Evolutionary conservation across 2,797 vertebrate genomes (phyloP).

Genomic region (Phrynocephalus forsythii): DNA sequence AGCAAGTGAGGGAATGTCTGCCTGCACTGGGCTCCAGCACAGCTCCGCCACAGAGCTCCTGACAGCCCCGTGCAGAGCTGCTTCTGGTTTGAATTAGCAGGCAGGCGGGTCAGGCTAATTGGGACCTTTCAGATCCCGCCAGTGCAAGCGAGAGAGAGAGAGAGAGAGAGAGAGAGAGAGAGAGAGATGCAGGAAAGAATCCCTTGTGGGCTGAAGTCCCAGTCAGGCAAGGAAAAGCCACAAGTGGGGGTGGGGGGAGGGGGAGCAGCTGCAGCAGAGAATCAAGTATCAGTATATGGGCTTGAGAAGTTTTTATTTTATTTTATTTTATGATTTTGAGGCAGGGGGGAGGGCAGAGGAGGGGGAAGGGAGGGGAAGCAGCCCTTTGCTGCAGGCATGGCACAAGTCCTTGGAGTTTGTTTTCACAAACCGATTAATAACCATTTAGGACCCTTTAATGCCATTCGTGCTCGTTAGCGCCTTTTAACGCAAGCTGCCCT

Average conservation of each 20-base stretch:
- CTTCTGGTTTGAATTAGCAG: constrained; percentile 81
- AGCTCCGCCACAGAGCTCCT: constrained; percentile 38
- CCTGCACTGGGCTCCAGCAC: constrained; percentile 7
- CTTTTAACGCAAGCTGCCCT: neutral
- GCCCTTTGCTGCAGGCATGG: neutral
- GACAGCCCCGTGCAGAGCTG: constrained; percentile 37
- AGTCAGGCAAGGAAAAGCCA: constrained; percentile 33
- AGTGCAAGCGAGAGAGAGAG: constrained; percentile 56
- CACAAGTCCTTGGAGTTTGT: neutral
- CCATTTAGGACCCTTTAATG: neutral
- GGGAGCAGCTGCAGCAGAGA: constrained; percentile 30
- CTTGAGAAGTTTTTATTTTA: neutral
- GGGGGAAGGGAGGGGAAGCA: neutral
- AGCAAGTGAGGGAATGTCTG: constrained; percentile 63
- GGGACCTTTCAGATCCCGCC: constrained; percentile 75
- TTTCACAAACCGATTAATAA: neutral
- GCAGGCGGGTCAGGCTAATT: constrained; percentile 75
- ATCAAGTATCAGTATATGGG: neutral
- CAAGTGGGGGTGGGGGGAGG: constrained; percentile 4
- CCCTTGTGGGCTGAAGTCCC: constrained; percentile 27
- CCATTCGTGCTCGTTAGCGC: neutral
- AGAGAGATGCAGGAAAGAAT: constrained; percentile 12
- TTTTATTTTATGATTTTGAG: neutral
- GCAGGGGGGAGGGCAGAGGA: neutral
- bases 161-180: constrained; percentile 35